Percentiles rank a stretch among this genome's conserved stretches.
Evolutionary conservation across 2,113 vertebrate genomes (phyloP).

Genomic region (Genyomyrus donnyi): DNA sequence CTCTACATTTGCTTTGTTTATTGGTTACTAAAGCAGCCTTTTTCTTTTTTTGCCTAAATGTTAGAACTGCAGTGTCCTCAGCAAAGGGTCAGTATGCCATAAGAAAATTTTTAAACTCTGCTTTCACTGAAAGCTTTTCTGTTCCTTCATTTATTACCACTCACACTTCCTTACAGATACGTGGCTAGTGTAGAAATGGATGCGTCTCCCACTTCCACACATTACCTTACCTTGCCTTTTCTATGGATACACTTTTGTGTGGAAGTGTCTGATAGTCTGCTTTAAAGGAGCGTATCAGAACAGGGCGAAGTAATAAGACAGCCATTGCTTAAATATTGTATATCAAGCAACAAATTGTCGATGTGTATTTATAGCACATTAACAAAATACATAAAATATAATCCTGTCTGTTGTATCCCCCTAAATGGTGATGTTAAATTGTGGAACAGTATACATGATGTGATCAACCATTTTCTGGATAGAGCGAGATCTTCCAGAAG

Average conservation of each 20-base stretch:
- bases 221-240: background rate
- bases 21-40: slow-evolving; percentile 32
- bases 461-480: background rate
- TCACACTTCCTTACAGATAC: background rate
- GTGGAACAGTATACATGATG: background rate
- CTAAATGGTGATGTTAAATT: background rate
- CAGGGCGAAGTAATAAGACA: background rate
- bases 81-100: no score
- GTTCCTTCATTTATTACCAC: background rate
- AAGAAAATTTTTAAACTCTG: background rate
- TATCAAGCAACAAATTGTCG: background rate
- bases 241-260: background rate
- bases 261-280: background rate
- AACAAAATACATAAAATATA: background rate
- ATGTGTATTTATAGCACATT: background rate
- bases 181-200: slow-evolving; percentile 4
- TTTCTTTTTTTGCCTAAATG: background rate
- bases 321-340: slow-evolving; percentile 1
- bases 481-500: background rate
- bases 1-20: slow-evolving; percentile 47
- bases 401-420: background rate
- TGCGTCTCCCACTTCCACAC: background rate
- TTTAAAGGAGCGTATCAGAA: background rate
- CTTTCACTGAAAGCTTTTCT: background rate
- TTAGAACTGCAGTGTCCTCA: background rate